Evolutionary conservation across 2,888 invertebrate species (phyloP).

Genomic region (Elegia similella): DNA sequence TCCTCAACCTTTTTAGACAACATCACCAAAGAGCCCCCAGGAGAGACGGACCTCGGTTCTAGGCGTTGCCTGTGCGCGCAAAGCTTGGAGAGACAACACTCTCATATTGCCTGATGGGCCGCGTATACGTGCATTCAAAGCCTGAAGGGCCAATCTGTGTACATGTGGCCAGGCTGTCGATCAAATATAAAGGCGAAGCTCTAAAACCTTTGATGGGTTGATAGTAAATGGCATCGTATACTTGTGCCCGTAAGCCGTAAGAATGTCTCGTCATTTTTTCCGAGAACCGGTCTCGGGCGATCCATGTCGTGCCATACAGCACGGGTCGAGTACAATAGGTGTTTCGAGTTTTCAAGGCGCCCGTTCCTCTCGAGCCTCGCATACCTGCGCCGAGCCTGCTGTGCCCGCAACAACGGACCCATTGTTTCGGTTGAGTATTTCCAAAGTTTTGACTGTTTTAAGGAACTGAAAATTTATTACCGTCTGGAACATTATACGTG

Average conservation of each 20-base stretch:
- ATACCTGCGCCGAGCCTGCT: conserved; percentile 45
- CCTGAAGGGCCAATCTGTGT: too few relatives aligned
- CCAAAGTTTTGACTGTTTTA: conserved; percentile 48
- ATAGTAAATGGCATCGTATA: neutral
- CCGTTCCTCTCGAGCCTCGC: conserved; percentile 37
- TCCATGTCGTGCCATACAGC: conserved; percentile 39
- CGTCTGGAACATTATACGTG: conserved; percentile 42
- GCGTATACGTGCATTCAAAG: too few relatives aligned
- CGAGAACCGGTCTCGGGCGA: conserved; percentile 62
- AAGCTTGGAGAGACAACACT: too few relatives aligned
- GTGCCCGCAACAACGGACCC: conserved; percentile 35
- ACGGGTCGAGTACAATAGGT: conserved; percentile 51
- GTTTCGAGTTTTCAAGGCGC: conserved; percentile 49
- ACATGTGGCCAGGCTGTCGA: too few relatives aligned
- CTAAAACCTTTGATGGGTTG: neutral
- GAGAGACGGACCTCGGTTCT: too few relatives aligned
- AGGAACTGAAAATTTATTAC: conserved; percentile 37
- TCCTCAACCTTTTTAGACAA: too few relatives aligned
- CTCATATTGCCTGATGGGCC: too few relatives aligned
- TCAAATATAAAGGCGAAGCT: too few relatives aligned
- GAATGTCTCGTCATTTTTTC: conserved; percentile 65
- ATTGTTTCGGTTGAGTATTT: conserved; percentile 52
- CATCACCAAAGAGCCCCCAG: too few relatives aligned
- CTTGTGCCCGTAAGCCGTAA: conserved; percentile 32
- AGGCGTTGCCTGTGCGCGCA: too few relatives aligned